Evolutionary conservation across 2,797 vertebrate genomes (phyloP).

Genomic region (Picus viridis): DNA sequence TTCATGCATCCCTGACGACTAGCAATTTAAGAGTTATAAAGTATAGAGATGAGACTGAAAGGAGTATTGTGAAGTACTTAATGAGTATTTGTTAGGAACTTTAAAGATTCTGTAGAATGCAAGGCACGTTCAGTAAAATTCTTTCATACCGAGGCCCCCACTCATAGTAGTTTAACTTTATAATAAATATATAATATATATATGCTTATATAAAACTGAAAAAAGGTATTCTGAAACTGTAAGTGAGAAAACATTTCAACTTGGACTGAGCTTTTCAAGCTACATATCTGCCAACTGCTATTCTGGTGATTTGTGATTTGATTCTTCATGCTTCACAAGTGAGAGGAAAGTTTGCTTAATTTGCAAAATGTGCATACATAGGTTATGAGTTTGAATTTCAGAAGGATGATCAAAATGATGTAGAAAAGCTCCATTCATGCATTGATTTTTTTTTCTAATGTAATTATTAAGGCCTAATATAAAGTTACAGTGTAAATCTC

Average conservation of each 20-base stretch:
- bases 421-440: neutral
- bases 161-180: neutral
- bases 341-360: conserved; percentile 3
- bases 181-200: neutral
- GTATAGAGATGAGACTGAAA: neutral
- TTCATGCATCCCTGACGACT: neutral
- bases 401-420: conserved; percentile 11
- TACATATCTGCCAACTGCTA: neutral
- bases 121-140: neutral
- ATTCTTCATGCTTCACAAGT: conserved; percentile 27
- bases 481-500: neutral
- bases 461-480: neutral
- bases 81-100: neutral
- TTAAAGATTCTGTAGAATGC: neutral
- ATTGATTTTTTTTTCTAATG: conserved; percentile 6
- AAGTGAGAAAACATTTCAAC: neutral
- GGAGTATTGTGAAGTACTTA: neutral
- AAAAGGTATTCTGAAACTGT: neutral
- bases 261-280: neutral
- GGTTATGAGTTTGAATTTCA: conserved; percentile 1
- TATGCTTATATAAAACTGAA: neutral
- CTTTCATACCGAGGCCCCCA: neutral
- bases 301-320: conserved; percentile 25
- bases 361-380: neutral
- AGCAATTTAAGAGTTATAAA: neutral